Percentiles rank a stretch among this genome's conserved stretches.
phyloP scores from a whole-genome alignment of 2,888 invertebrate genomes.

The Macrophya annulata region DNA sequence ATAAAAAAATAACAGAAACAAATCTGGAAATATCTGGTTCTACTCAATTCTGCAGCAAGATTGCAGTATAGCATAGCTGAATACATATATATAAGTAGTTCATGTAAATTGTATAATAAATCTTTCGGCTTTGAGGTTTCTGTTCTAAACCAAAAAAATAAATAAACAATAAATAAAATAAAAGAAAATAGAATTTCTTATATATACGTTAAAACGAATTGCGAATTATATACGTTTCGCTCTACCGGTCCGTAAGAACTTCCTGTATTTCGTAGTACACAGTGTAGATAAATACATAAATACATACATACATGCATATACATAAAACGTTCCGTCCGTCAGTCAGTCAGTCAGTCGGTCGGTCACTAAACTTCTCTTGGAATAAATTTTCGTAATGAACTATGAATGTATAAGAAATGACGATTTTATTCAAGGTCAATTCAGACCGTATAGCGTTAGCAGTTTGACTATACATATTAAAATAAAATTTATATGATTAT shows the following conservation, averaged over 20 bases:
- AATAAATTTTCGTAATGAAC: not conserved
- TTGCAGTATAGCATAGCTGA: too few species aligned
- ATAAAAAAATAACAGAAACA: not conserved
- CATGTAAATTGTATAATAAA: not conserved
- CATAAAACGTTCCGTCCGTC: not conserved
- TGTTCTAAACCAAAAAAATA: not conserved
- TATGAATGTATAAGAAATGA: not conserved
- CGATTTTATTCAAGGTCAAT: not conserved
- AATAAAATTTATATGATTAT: not conserved
- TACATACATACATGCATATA: not conserved
- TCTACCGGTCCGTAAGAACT: conserved; percentile 14
- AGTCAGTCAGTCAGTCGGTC: conserved; percentile 25
- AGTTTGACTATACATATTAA: not conserved
- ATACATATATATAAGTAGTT: not conserved
- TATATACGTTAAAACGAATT: not conserved
- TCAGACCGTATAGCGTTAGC: too few species aligned
- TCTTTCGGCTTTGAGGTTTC: not conserved
- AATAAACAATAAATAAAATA: not conserved
- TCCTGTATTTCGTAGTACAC: not conserved
- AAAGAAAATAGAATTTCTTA: not conserved
- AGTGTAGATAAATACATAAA: too few species aligned
- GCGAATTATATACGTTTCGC: not conserved
- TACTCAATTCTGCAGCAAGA: not conserved
- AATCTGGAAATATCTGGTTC: not conserved
- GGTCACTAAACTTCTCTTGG: not conserved